Base-by-base conservation (phyloP, 2,797 vertebrate species). In the Hoplostethus mediterraneus region DNA sequence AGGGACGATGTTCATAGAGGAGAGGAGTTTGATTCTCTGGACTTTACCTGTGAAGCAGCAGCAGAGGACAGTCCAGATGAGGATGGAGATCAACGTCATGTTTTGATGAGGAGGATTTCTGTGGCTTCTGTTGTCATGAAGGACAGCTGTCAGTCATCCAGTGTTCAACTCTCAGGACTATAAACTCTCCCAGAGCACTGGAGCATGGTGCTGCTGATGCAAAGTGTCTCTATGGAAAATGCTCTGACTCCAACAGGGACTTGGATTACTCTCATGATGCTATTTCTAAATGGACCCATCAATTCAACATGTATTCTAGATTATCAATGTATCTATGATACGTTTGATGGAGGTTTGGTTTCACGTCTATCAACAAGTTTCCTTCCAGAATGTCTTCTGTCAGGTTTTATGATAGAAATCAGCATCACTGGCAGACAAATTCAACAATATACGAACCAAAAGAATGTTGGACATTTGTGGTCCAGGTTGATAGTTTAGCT, bases 31-130 rank as follows among this genome's bases (percentile, higher is more conserved):
- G 44, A 67, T 44, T 62, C 44, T 67, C 44, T 71, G 49, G 47
- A 71, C 63, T 72, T 78, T 67, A 78, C 58, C 57, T 77, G 62
- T 77, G 67, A 78, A 71, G 63, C 69, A 67, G 68, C 71, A 47
- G 71, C 68, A 49, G 54, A 54, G 13, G 31, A 80, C 53, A 45
- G 66, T 74, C 62, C 66, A 80, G 67, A 75, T 56, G 69, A 70
- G 65, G 73, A 80, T 57, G 63, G 10, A 74, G 64, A 30, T 68
- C n/a, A 67, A 44, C 60, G 56, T 73, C 38, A 70, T 81, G 56
- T 59, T 65, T 52, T 33, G 62, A 72, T 58, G 33, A 66, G 38
- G 40, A 66, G 49, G 54, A 60, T 66, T 51, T 62, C 44, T 69
- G 71, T 63, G 11, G 25, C 21, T 49, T 63, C 31, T 52, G 61